Evolutionary conservation across 2,113 vertebrate species (phyloP).

Genomic region (Albula glossodonta): DNA sequence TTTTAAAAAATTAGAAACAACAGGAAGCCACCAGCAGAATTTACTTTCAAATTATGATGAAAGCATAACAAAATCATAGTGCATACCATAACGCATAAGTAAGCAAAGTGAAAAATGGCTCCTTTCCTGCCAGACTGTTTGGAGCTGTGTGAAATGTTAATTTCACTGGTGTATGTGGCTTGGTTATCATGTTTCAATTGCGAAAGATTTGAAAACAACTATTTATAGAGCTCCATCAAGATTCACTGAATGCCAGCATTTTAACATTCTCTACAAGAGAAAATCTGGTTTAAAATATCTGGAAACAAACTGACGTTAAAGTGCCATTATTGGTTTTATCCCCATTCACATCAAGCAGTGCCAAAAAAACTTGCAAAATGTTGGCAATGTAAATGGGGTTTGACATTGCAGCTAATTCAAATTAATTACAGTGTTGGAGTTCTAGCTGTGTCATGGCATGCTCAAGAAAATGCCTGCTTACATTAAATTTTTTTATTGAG

Average conservation of each 20-base stretch:
- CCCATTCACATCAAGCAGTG: not conserved
- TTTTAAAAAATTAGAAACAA: not conserved
- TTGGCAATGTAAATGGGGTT: not conserved
- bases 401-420: not conserved
- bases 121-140: not conserved
- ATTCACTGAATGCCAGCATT: not conserved
- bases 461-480: not conserved
- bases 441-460: not conserved
- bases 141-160: not conserved
- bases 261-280: not conserved
- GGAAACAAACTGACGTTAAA: not conserved
- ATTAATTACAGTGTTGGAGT: not conserved
- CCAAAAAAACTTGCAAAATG: not conserved
- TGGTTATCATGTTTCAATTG: not conserved
- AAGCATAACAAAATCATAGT: not conserved
- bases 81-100: not conserved
- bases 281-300: not conserved
- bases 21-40: not conserved
- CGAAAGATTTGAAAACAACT: not conserved
- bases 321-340: not conserved
- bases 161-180: not conserved
- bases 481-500: not conserved
- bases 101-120: not conserved
- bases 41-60: not conserved
- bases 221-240: not conserved